Conservation (phyloP, 1,140 invertebrate species). For the Pseudachorutes palmiensis region DNA sequence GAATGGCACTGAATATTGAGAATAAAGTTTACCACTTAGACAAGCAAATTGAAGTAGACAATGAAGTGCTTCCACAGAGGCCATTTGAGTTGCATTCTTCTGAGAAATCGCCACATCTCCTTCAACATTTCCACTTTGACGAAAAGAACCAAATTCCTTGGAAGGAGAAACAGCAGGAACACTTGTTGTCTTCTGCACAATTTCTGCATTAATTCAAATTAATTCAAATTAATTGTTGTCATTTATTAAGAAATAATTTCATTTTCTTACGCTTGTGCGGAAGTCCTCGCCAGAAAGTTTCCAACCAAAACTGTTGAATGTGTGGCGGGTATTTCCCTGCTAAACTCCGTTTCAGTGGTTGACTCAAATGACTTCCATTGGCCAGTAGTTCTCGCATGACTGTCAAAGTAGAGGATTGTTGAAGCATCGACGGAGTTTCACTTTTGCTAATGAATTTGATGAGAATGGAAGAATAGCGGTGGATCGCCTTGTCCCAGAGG, state of each 20-base stretch:
- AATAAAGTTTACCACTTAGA: neutral
- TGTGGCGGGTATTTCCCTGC: conserved; percentile 8
- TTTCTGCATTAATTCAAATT: too few relatives aligned
- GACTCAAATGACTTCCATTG: conserved; percentile 16
- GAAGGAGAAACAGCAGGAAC: neutral
- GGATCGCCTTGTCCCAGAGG: neutral
- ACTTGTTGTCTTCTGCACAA: too few relatives aligned
- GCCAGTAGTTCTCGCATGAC: conserved; percentile 13
- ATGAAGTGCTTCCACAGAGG: conserved; percentile 19
- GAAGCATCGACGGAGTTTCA: neutral
- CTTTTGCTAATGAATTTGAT: neutral
- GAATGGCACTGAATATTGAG: neutral
- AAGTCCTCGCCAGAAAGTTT: conserved; percentile 20
- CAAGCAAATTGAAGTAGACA: conserved; percentile 15
- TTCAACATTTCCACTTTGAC: neutral
- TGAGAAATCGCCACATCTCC: conserved; percentile 7
- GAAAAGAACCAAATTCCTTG: conserved; percentile 11
- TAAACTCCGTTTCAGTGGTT: conserved; percentile 16
- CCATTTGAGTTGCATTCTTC: conserved; percentile 6
- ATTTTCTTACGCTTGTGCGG: neutral
- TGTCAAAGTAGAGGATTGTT: neutral
- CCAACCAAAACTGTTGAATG: conserved; percentile 17
- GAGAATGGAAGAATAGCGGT: neutral
- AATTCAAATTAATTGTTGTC: too few relatives aligned
- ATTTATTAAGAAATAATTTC: neutral